Percentiles rank a stretch among this genome's conserved stretches.
These are phyloP conservation scores for Forbesichthys agassizii DNA, from an alignment of 2,113 vertebrate genomes.

Conservation along the genomic window DNA sequence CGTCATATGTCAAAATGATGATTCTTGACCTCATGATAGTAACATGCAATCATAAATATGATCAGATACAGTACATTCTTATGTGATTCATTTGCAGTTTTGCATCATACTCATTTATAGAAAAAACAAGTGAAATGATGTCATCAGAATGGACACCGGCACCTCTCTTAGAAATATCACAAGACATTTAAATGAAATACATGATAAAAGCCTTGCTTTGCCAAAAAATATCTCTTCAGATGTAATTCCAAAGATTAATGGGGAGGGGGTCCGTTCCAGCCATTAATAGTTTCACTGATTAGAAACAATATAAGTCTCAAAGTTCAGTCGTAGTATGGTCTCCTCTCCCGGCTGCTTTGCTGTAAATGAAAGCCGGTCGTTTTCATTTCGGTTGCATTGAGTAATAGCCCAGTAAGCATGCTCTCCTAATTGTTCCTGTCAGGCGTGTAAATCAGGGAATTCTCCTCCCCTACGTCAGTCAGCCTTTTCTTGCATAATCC, in stretches of 20 bases:
- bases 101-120: not conserved
- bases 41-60: slow-evolving; percentile 3
- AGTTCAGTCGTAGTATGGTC: slow-evolving; percentile 23
- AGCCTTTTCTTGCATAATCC: slow-evolving; percentile 55
- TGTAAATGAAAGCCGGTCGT: slow-evolving; percentile 46
- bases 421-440: slow-evolving; percentile 68
- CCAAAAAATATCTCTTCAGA: not conserved
- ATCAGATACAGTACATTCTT: not conserved
- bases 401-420: slow-evolving; percentile 54
- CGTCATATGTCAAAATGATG: not conserved
- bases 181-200: not conserved
- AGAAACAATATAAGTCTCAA: slow-evolving; percentile 20
- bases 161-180: not conserved
- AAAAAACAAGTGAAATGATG: not conserved
- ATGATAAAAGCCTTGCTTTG: not conserved
- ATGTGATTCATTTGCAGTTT: not conserved
- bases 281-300: slow-evolving; percentile 23
- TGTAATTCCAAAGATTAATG: slow-evolving; percentile 4
- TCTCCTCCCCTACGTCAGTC: slow-evolving; percentile 49
- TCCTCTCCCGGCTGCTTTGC: slow-evolving; percentile 27
- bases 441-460: slow-evolving; percentile 61
- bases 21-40: slow-evolving; percentile 1
- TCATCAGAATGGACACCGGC: not conserved
- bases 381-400: slow-evolving; percentile 57
- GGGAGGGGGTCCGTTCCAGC: slow-evolving; percentile 6